Evolutionary conservation across 2,113 vertebrate genomes (phyloP).

Genomic region (Rhegmatorhina hoffmannsi): DNA sequence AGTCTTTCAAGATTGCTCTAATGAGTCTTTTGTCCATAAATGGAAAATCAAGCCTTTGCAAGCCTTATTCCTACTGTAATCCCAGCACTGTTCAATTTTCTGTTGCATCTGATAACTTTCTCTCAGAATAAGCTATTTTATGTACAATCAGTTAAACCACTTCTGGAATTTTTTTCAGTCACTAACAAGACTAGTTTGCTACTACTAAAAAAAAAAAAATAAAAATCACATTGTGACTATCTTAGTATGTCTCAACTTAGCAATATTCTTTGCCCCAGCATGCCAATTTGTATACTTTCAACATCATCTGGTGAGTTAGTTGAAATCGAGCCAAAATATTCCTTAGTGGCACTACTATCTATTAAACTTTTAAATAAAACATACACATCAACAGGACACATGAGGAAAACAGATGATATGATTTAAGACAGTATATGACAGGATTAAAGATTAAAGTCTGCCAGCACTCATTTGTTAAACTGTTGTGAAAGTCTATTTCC

Average conservation of each 20-base stretch:
- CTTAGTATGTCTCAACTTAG: neutral
- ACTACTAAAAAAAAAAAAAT: conserved; percentile 9
- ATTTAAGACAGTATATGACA: conserved; percentile 43
- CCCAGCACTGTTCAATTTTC: conserved; percentile 8
- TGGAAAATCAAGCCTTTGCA: neutral
- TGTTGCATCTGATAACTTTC: neutral
- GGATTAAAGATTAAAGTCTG: conserved; percentile 34
- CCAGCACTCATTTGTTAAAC: conserved; percentile 35
- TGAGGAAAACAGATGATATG: conserved; percentile 51
- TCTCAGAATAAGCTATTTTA: conserved; percentile 29
- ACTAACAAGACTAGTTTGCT: neutral
- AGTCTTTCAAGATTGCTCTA: neutral
- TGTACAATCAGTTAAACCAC: conserved; percentile 22
- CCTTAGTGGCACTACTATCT: conserved; percentile 15
- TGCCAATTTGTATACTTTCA: neutral
- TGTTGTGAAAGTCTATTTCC: conserved; percentile 29
- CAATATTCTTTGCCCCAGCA: neutral
- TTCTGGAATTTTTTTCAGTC: conserved; percentile 24
- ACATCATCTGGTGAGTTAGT: neutral
- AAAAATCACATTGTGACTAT: conserved; percentile 13
- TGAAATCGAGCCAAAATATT: conserved; percentile 44
- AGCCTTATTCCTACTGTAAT: neutral
- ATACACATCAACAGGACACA: conserved; percentile 60
- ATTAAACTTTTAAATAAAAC: conserved; percentile 68
- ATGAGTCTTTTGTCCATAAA: conserved; percentile 21